phyloP scores from a whole-genome alignment of 37 sponge, comb jelly and placozoan species.

The Chondrilla cf. caribensis region DNA sequence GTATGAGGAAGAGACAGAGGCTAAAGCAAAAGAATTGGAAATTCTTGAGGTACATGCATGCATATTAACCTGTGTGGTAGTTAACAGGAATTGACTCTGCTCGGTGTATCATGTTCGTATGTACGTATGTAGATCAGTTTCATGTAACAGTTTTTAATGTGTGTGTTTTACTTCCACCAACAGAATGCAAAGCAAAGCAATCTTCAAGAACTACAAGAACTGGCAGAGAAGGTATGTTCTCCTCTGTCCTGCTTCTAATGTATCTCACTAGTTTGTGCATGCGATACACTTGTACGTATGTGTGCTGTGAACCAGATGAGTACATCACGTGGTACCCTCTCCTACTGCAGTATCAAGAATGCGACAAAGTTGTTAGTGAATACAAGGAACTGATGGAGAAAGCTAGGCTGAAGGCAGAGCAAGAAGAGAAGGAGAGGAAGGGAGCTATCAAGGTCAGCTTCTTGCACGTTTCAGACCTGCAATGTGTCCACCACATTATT shows the following conservation, averaged over 20 bases:
- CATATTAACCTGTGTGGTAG: background rate
- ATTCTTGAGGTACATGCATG: slow-evolving; percentile 55
- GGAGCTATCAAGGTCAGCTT: slow-evolving; percentile 71
- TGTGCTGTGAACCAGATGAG: background rate
- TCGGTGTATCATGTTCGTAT: background rate
- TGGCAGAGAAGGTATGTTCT: slow-evolving; percentile 67
- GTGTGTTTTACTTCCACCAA: background rate
- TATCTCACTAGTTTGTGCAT: background rate
- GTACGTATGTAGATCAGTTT: background rate
- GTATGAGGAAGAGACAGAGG: slow-evolving; percentile 79
- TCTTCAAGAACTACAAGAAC: slow-evolving; percentile 68
- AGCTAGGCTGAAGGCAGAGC: slow-evolving; percentile 74
- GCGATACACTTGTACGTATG: slow-evolving; percentile 3
- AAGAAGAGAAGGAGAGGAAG: slow-evolving; percentile 63
- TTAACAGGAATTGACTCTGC: background rate
- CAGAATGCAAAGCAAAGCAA: slow-evolving; percentile 69
- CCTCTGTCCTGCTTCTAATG: too few species aligned
- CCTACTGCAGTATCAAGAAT: slow-evolving; percentile 77
- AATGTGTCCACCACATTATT: background rate
- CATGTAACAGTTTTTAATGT: background rate
- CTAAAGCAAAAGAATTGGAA: slow-evolving; percentile 65
- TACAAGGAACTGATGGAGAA: slow-evolving; percentile 87
- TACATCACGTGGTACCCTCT: background rate
- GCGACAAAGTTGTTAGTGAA: slow-evolving; percentile 87
- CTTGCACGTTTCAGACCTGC: background rate